Conservation (phyloP, 2,113 vertebrate genomes). For the Petrocephalus zakoni region DNA sequence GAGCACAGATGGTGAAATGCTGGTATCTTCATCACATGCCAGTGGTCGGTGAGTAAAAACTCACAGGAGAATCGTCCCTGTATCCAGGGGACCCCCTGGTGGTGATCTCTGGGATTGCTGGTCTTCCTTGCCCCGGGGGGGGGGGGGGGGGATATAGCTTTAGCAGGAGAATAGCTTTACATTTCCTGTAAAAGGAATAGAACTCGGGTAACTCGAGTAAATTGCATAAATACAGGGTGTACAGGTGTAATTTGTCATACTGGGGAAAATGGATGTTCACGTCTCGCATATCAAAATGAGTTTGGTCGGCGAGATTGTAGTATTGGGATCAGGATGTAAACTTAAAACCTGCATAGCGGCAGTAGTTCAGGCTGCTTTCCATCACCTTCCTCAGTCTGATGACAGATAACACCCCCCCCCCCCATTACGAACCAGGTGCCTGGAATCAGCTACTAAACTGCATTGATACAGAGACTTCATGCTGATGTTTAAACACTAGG, state of each 20-base stretch:
- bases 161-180: neutral
- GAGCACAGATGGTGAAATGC: neutral
- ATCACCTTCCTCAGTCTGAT: neutral
- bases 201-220: neutral
- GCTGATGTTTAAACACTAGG: neutral
- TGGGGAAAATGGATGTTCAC: slow-evolving; percentile 5
- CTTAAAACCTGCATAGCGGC: neutral
- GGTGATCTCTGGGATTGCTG: neutral
- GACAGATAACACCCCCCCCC: neutral
- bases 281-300: neutral
- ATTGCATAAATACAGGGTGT: neutral
- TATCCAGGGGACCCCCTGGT: neutral
- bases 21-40: neutral
- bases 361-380: neutral
- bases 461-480: neutral
- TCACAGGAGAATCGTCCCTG: neutral
- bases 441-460: neutral
- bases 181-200: neutral
- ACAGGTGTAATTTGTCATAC: neutral
- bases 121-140: neutral
- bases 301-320: neutral
- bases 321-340: neutral
- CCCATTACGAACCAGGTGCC: neutral
- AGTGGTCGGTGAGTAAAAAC: neutral
- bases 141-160: no score